A percentile compares a stretch with the other conserved stretches of the same genome.
Conservation (phyloP, 2,888 invertebrate genomes). For the Antheraea yamamai region DNA sequence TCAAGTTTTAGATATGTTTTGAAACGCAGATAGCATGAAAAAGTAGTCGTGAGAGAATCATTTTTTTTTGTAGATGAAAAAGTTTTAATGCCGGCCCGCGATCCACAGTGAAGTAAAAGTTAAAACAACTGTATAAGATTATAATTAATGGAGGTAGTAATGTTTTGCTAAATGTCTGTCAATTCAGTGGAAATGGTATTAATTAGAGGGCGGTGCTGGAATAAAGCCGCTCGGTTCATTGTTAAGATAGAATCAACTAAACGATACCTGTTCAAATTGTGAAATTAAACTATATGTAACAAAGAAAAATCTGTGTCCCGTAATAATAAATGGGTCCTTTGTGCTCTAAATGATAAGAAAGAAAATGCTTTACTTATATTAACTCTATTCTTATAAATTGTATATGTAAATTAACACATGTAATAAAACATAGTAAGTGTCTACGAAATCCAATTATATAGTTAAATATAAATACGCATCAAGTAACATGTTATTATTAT, state of each 20-base stretch:
- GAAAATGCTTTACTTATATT: conserved; percentile 80
- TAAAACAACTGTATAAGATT: conserved; percentile 14
- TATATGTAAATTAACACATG: conserved; percentile 72
- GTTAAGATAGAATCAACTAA: conserved; percentile 64
- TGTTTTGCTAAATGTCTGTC: conserved; percentile 61
- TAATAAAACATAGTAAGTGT: conserved; percentile 76
- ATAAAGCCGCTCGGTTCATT: conserved; percentile 56
- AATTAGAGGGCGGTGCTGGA: conserved; percentile 65
- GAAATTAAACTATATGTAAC: conserved; percentile 57
- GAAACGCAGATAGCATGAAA: background rate
- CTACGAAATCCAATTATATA: conserved; percentile 65
- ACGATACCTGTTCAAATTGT: conserved; percentile 59
- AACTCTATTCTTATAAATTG: conserved; percentile 80
- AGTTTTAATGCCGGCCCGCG: background rate
- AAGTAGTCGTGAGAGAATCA: background rate
- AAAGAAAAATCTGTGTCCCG: conserved; percentile 70
- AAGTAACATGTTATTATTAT: conserved; percentile 62
- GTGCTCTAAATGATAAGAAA: conserved; percentile 74
- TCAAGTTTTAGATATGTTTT: background rate
- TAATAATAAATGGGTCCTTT: conserved; percentile 69
- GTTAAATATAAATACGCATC: conserved; percentile 54
- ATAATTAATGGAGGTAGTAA: conserved; percentile 21
- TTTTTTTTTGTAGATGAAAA: background rate
- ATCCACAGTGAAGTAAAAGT: conserved; percentile 17
- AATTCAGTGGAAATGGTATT: conserved; percentile 77